Evolutionary conservation across 2,888 invertebrate genomes (phyloP).

Genomic region (Gymnosoma rotundatum): DNA sequence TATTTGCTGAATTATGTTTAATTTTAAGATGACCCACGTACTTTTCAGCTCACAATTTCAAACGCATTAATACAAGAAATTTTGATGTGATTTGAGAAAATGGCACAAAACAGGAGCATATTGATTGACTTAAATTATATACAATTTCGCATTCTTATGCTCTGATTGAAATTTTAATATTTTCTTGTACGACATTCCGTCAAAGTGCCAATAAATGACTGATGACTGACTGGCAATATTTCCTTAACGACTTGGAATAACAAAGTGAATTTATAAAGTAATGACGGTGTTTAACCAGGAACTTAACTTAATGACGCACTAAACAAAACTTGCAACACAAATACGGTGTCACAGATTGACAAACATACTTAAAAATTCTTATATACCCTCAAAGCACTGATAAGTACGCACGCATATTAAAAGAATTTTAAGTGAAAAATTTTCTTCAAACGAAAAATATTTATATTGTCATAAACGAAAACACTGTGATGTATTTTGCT

Average conservation of each 20-base stretch:
- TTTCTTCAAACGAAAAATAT: neutral
- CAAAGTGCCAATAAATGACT: conserved; percentile 56
- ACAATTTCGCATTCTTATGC: conserved; percentile 19
- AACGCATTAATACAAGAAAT: conserved; percentile 3
- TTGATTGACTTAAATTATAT: conserved; percentile 55
- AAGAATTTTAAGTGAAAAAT: neutral
- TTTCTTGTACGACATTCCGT: conserved; percentile 45
- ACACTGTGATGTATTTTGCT: too few relatives aligned
- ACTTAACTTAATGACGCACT: conserved; percentile 62
- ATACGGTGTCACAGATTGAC: neutral
- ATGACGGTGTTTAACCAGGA: conserved; percentile 63
- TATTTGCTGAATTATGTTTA: too few relatives aligned
- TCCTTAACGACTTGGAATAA: conserved; percentile 16
- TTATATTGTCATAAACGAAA: neutral
- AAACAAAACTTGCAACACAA: conserved; percentile 13
- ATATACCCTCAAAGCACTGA: neutral
- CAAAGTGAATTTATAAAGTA: conserved; percentile 32
- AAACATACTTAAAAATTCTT: neutral
- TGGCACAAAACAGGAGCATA: neutral
- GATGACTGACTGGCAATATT: conserved; percentile 29
- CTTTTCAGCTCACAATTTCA: neutral
- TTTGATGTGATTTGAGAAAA: neutral
- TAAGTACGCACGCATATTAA: neutral
- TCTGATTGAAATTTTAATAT: conserved; percentile 43
- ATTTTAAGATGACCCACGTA: neutral